These are phyloP conservation scores for Macrocentrus cingulum DNA, from an alignment of 1,140 invertebrate genomes.

Conservation along the genomic window DNA sequence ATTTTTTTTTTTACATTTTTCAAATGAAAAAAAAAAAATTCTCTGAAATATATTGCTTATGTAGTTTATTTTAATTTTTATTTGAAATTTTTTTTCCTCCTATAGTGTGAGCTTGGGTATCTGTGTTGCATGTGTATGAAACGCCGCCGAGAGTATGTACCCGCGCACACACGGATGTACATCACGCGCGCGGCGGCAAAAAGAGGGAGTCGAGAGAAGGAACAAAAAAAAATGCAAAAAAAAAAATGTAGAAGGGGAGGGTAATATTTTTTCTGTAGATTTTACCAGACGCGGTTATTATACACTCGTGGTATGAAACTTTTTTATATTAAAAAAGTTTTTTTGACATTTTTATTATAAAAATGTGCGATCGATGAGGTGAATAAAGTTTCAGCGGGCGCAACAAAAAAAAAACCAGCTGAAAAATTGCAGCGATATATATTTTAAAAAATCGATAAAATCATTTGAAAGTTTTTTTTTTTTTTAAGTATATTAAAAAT, in stretches of 20 bases:
- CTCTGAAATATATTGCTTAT: too few species aligned
- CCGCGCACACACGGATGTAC: constrained; percentile 30
- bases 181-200: too few species aligned
- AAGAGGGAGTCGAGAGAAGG: neutral
- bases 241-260: constrained; percentile 6
- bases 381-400: neutral
- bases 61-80: neutral
- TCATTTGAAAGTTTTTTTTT: too few species aligned
- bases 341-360: constrained; percentile 3
- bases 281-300: constrained; percentile 7
- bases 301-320: constrained; percentile 9
- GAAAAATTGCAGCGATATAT: too few species aligned
- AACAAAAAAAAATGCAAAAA: neutral
- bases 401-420: too few species aligned
- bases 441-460: too few species aligned
- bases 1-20: too few species aligned
- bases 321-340: constrained; percentile 15
- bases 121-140: too few species aligned
- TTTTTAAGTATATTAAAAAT: too few species aligned
- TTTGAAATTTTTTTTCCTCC: neutral
- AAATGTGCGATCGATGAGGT: neutral
- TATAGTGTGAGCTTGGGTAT: constrained; percentile 31
- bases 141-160: constrained; percentile 22
- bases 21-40: too few species aligned
- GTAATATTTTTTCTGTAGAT: neutral